Percentiles rank a stretch among this genome's conserved stretches.
These are phyloP conservation scores for Intellagama lesueurii DNA, from an alignment of 2,797 vertebrate species.

Conservation along the genomic window DNA sequence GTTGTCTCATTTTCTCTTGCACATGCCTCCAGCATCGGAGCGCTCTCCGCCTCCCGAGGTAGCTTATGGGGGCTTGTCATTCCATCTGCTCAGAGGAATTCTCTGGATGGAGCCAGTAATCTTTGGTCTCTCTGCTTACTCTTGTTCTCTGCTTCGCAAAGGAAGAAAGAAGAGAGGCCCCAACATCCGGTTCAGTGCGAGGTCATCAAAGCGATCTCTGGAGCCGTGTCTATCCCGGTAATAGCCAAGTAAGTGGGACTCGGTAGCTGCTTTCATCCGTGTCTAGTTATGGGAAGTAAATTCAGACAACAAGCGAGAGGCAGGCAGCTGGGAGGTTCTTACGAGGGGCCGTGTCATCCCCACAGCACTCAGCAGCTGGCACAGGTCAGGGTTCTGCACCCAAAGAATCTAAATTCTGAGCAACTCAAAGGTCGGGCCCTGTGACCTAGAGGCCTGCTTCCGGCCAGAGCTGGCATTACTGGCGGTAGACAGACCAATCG, in stretches of 20 bases:
- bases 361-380: no score
- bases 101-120: constrained; percentile 34
- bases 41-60: no score
- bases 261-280: background rate
- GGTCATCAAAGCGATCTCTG: constrained; percentile 88
- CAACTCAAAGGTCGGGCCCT: background rate
- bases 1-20: no score
- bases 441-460: no score
- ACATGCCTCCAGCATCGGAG: no score
- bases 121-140: constrained; percentile 35
- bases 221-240: constrained; percentile 89
- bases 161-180: constrained; percentile 93
- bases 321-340: background rate
- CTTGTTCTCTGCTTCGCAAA: constrained; percentile 72
- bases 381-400: background rate
- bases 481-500: no score
- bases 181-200: constrained; percentile 93
- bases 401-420: background rate
- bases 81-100: constrained; percentile 20
- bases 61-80: background rate
- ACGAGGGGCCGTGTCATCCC: rapidly evolving
- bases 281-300: background rate
- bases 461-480: no score
- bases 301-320: background rate
- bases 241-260: constrained; percentile 91